These are phyloP conservation scores for Tubulanus polymorphus DNA, from an alignment of 2,888 invertebrate species.

Conservation along the genomic window DNA sequence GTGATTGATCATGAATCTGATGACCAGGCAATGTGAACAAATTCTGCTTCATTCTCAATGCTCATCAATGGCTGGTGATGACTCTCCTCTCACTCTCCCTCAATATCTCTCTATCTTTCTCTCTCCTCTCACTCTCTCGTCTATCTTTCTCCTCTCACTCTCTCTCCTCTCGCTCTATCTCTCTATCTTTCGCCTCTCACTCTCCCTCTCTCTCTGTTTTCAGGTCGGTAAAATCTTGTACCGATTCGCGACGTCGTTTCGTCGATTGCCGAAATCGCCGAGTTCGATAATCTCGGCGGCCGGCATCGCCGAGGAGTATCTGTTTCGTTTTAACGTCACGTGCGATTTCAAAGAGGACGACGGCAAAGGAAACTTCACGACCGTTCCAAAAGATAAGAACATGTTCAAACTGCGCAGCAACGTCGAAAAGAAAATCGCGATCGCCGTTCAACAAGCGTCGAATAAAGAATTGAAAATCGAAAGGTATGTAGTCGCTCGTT, in stretches of 20 bases:
- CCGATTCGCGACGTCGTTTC: constrained; percentile 93
- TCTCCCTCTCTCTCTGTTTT: constrained; percentile 19
- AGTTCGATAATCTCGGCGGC: constrained; percentile 20
- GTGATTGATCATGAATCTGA: too few species aligned
- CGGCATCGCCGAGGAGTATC: constrained; percentile 46
- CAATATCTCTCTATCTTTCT: too few species aligned
- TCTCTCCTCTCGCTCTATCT: too few species aligned
- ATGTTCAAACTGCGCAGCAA: constrained; percentile 66
- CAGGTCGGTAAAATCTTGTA: constrained; percentile 59
- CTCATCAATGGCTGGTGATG: too few species aligned
- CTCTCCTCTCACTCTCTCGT: too few species aligned
- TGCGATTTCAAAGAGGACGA: constrained; percentile 71
- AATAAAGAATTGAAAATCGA: constrained; percentile 71
- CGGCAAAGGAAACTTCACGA: constrained; percentile 60
- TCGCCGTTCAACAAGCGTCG: constrained; percentile 66
- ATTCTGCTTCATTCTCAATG: too few species aligned
- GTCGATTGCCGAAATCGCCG: constrained; percentile 65
- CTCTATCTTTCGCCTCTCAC: too few species aligned
- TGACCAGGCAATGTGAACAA: too few species aligned
- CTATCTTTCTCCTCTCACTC: too few species aligned
- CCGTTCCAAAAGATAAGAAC: constrained; percentile 67
- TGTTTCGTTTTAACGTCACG: constrained; percentile 84
- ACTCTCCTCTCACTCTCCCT: too few species aligned
- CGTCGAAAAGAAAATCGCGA: constrained; percentile 80
- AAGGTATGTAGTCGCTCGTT: constrained; percentile 44